Evolutionary conservation across 2,113 vertebrate genomes (phyloP).

Genomic region (Bos indicus): DNA sequence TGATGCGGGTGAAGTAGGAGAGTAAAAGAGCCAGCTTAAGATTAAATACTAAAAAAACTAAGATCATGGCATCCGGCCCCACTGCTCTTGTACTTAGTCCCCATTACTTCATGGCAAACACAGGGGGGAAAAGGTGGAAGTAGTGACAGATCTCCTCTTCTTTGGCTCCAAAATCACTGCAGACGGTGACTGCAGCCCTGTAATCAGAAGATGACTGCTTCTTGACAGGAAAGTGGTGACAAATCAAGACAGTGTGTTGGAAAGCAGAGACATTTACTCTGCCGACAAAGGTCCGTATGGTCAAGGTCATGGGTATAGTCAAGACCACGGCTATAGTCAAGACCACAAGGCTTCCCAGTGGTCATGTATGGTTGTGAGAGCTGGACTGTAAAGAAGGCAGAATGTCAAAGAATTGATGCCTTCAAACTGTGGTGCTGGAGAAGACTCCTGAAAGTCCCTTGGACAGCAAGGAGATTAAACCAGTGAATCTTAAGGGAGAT

Average conservation of each 20-base stretch:
- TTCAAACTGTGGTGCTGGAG: not conserved
- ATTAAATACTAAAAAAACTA: not conserved
- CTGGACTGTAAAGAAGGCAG: not conserved
- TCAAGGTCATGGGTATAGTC: not conserved
- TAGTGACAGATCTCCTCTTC: too few relatives aligned
- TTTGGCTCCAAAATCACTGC: too few relatives aligned
- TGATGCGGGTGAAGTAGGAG: not conserved
- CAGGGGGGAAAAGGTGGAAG: too few relatives aligned
- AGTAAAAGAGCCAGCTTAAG: not conserved
- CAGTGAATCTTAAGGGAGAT: not conserved
- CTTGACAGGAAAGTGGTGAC: too few relatives aligned
- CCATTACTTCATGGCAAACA: not conserved
- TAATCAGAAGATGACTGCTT: too few relatives aligned
- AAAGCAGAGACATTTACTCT: not conserved
- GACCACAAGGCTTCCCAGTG: not conserved
- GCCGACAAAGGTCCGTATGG: accelerated
- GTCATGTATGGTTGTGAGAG: not conserved
- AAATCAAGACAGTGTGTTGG: too few relatives aligned
- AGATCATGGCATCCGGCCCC: not conserved
- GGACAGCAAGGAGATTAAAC: not conserved
- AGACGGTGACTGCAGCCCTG: too few relatives aligned
- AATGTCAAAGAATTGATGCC: not conserved
- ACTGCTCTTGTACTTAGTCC: not conserved
- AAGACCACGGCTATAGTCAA: not conserved
- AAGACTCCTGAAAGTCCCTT: not conserved